Evolutionary conservation across 1,140 invertebrate species (phyloP), one percentile per base, ranked within the genome.

Genomic region (Drosophila quadrilineata): DNA sequence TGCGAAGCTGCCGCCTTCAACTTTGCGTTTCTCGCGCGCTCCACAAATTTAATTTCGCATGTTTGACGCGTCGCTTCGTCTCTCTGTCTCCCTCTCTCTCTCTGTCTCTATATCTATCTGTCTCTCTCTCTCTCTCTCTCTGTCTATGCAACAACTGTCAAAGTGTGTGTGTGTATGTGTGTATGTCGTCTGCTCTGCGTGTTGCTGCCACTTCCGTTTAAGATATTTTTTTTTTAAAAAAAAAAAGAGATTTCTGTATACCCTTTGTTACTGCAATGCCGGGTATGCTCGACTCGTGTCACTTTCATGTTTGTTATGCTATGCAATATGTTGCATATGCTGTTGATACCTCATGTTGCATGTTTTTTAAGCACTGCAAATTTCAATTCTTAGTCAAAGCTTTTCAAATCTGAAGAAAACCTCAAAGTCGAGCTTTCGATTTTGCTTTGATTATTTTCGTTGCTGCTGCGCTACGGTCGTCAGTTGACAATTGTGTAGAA

Each of bases 1-100:
- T 66, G 28, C 24, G 24, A 10, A 6, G 21, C 21, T 54, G 14
- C 26, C 24, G 5, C 53, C 31, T 73, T 62, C 48, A 48, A 52
- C 52, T 46, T 45, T 68, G 54, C 9, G 29, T 66, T 28, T 22
- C 6, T 8, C 2, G 22, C 50, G 52, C 50, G 68, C 26, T 31
- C 22, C 64, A n/a, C n/a, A 75, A 80, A 80, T 80, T 80, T 80
- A 80, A 80, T 80, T 80, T 80, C 75, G 71, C 71, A 75, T 80
- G 75, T 79, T 72, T 80, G 71, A 71, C 75, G 67, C 59, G 75
- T 69, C 66, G 45, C 43, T n/a, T 36, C 45, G 22, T 9, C 12
- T 9, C 6, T 19, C 3, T 6, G 0, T 6, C 22, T 6, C n/a
- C n/a, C 12, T n/a, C n/a, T n/a, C n/a, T n/a, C n/a, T n/a, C n/a